phyloP scores from a whole-genome alignment of 2,888 invertebrate genomes.

The Galerucella pusilla region DNA sequence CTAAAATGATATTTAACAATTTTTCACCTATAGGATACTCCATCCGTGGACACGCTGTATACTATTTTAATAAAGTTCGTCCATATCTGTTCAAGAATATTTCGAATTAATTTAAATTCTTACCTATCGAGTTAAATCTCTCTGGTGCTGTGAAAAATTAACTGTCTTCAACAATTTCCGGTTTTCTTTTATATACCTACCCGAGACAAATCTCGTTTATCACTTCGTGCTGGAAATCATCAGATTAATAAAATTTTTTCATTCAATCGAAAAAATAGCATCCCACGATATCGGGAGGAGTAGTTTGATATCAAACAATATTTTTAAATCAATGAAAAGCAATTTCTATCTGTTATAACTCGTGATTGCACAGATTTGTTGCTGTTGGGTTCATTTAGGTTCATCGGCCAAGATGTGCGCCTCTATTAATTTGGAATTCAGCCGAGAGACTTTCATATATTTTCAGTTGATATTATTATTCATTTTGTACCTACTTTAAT shows the following conservation, averaged over 20 bases:
- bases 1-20: too few species aligned
- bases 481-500: too few species aligned
- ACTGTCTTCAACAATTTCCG: background rate
- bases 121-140: background rate
- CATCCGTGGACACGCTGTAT: too few species aligned
- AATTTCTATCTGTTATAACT: constrained; percentile 29
- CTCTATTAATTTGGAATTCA: constrained; percentile 3
- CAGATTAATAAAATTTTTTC: constrained; percentile 12
- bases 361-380: constrained; percentile 32
- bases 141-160: background rate
- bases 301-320: constrained; percentile 28
- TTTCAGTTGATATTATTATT: background rate
- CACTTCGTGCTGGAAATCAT: constrained; percentile 10
- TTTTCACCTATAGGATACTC: too few species aligned
- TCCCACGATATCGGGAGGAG: constrained; percentile 19
- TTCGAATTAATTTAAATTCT: background rate
- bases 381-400: constrained; percentile 27
- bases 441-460: background rate
- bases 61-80: too few species aligned
- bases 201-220: constrained; percentile 9
- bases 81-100: background rate
- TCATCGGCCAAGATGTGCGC: constrained; percentile 20
- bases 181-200: too few species aligned
- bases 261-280: background rate
- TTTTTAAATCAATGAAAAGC: constrained; percentile 25